Conservation (phyloP, 2,797 vertebrate genomes). For the Gadopsis marmoratus region DNA sequence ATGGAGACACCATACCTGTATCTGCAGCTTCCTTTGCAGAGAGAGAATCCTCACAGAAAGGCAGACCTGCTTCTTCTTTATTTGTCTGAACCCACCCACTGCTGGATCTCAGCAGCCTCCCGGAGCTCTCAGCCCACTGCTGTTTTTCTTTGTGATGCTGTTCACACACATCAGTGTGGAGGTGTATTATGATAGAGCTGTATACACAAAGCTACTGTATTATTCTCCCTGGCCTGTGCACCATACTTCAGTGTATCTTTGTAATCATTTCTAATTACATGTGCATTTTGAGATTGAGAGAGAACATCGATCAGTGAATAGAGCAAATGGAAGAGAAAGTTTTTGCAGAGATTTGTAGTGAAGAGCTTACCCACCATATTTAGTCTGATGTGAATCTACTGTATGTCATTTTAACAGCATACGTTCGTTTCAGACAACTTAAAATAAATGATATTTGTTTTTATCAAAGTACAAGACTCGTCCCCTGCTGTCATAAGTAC, state of each 20-base stretch:
- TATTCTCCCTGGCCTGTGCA: conserved; percentile 35
- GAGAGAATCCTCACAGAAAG: conserved; percentile 35
- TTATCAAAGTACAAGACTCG: background rate
- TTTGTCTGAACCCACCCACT: conserved; percentile 66
- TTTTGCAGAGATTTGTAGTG: conserved; percentile 12
- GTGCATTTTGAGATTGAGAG: conserved; percentile 17
- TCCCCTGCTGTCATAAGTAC: background rate
- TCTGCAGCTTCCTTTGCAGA: conserved; percentile 40
- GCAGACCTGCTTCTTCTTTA: conserved; percentile 48
- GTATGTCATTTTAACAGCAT: background rate
- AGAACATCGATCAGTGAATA: background rate
- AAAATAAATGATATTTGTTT: conserved; percentile 25
- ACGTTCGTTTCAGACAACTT: conserved; percentile 5
- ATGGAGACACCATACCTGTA: conserved; percentile 46
- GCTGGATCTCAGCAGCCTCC: conserved; percentile 57
- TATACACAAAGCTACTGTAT: conserved; percentile 50
- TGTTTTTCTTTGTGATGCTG: conserved; percentile 49
- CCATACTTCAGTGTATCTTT: conserved; percentile 13
- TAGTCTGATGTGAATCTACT: conserved; percentile 24
- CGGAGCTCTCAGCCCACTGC: conserved; percentile 57
- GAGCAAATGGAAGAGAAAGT: conserved; percentile 10
- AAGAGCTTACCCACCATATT: conserved; percentile 26
- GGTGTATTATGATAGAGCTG: conserved; percentile 58
- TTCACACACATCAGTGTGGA: conserved; percentile 56
- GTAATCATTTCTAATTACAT: conserved; percentile 16